Percentiles rank a stretch among this genome's conserved stretches.
These are phyloP conservation scores for Pandion haliaetus DNA, from an alignment of 2,113 vertebrate genomes.

Conservation along the genomic window DNA sequence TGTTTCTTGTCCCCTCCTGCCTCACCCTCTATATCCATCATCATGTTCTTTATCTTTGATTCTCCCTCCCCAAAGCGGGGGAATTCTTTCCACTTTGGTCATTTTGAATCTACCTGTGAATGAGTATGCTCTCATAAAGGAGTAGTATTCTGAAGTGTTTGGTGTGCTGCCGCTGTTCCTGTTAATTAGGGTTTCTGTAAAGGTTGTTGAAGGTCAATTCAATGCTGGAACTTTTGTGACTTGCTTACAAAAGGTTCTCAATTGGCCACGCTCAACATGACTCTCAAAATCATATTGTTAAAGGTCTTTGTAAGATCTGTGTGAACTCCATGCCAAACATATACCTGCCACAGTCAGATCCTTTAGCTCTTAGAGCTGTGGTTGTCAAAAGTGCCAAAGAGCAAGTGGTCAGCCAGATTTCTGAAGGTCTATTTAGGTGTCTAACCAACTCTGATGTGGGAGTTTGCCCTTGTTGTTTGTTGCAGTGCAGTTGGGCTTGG, in stretches of 20 bases:
- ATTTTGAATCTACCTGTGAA: background rate
- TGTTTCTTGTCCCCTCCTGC: background rate
- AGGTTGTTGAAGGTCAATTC: background rate
- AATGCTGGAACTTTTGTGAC: background rate
- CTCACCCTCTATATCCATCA: background rate
- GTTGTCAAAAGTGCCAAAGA: background rate
- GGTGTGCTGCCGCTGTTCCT: background rate
- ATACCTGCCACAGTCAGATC: background rate
- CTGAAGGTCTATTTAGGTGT: background rate
- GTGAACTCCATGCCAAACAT: background rate
- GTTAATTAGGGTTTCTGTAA: background rate
- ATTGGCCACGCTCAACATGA: background rate
- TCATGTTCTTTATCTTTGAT: background rate
- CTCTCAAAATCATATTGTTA: background rate
- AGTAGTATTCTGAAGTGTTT: background rate
- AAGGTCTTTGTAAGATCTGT: background rate
- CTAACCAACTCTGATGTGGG: background rate
- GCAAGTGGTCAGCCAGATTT: background rate
- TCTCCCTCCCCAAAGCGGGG: background rate
- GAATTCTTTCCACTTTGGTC: background rate
- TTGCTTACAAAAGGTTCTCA: background rate
- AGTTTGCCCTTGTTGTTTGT: background rate
- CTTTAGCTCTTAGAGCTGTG: background rate
- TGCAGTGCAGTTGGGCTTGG: background rate
- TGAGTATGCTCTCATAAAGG: background rate